phyloP scores from a whole-genome alignment of 2,113 vertebrate genomes.

The Chlamydotis undulata region DNA sequence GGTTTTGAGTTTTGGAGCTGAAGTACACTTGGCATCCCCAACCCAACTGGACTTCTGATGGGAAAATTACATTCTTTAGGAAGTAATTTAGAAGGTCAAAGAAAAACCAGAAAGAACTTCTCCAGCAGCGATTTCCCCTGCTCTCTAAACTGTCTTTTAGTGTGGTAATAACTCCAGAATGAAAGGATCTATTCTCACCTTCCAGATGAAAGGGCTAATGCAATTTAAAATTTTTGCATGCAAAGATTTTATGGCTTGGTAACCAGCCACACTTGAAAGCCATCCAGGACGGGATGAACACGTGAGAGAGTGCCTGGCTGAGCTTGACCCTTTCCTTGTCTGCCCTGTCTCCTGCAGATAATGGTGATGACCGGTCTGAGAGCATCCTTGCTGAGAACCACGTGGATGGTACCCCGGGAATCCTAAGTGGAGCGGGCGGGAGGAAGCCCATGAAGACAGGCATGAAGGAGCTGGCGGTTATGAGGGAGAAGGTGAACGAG shows the following conservation, averaged over 20 bases:
- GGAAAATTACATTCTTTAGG: conserved; percentile 59
- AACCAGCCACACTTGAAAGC: background rate
- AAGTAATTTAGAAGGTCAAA: conserved; percentile 58
- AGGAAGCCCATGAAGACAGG: conserved; percentile 70
- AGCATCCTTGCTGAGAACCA: conserved; percentile 70
- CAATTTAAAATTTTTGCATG: conserved; percentile 45
- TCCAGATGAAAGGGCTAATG: conserved; percentile 58
- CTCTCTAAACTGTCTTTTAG: conserved; percentile 36
- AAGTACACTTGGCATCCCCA: conserved; percentile 11
- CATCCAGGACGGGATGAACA: background rate
- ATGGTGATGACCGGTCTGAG: conserved; percentile 61
- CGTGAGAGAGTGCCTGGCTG: background rate
- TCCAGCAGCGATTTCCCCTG: conserved; percentile 28
- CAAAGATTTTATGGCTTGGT: conserved; percentile 53
- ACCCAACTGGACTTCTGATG: conserved; percentile 48
- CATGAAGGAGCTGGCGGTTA: conserved; percentile 77
- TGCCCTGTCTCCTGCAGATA: conserved; percentile 57
- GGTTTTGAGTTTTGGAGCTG: conserved; percentile 29
- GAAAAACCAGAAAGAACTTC: conserved; percentile 47
- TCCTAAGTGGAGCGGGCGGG: conserved; percentile 43
- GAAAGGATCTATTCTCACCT: conserved; percentile 59
- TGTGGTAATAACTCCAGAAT: conserved; percentile 40
- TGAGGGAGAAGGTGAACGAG: conserved; percentile 76
- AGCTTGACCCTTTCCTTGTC: conserved; percentile 7
- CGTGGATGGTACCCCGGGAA: conserved; percentile 63